Evolutionary conservation across 2,113 vertebrate species (phyloP), one percentile per base, ranked within the genome.

Genomic region (Nycticorax nycticorax): DNA sequence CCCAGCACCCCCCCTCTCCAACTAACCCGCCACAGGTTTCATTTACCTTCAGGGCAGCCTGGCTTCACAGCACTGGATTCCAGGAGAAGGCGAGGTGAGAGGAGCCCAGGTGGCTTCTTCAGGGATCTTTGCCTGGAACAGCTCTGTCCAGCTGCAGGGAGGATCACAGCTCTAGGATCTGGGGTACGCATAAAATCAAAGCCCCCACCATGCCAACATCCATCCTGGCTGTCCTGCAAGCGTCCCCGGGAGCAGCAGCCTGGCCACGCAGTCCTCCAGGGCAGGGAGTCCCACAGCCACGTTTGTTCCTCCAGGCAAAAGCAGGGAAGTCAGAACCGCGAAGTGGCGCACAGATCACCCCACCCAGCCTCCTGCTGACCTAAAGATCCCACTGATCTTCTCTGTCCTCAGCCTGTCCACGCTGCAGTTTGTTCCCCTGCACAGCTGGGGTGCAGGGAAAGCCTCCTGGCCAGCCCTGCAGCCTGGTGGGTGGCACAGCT

Each of bases 391-490:
- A 28, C 59, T 50, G 71, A 35, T 79, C 47, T 37, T 10, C 6
- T 27, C 59, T 47, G 50, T 85, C 50, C 78, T 85, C 71, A 60
- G 71, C n/a, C 41, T 4, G 8, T 60, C 53, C 57, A 11, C 8
- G 0, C 50, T 48, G 84, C 45, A 52, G 76, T 52, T 62, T 3
- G 7, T 35, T 72, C 28, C 19, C 45, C 22, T 0, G 3, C 5
- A 0, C 53, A 39, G 66, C 33, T 0, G 1, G 78, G 41, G 19
- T 45, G 30, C 0, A 0, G 15, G 57, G 35, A 30, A 47, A 60
- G 47, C 30, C 64, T 83, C 13, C 55, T 21, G 14, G 26, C 28
- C 69, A 67, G 59, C 33, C 17, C 26, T 10, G 43, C 48, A 64
- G 55, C 28, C 66, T 20, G n/a, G 3, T 0, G 12, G 23, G 71